Conservation (phyloP, 2,113 vertebrate genomes). For the Marmota monax region DNA sequence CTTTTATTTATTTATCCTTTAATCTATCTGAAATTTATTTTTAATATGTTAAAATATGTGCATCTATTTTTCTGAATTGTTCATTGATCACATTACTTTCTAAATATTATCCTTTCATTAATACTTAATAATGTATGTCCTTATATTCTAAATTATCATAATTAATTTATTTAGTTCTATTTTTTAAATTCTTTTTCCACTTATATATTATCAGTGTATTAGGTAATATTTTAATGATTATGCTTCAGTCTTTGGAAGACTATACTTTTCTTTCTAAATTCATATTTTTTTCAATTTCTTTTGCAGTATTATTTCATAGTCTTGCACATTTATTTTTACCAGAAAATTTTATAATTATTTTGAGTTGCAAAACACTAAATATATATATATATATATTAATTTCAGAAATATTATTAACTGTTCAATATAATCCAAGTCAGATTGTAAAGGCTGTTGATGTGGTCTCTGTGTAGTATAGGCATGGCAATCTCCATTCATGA, state of each 20-base stretch:
- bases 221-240: not conserved
- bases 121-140: not conserved
- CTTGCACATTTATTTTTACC: constrained; percentile 23
- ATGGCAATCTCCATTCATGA: not conserved
- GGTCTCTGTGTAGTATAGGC: not conserved
- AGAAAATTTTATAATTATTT: constrained; percentile 39
- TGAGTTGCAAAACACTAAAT: not conserved
- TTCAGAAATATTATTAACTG: not conserved
- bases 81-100: not conserved
- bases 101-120: not conserved
- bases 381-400: not conserved
- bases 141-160: not conserved
- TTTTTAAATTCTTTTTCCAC: not conserved
- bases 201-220: not conserved
- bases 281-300: not conserved
- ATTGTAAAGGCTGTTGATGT: not conserved
- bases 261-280: not conserved
- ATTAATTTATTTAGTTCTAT: not conserved
- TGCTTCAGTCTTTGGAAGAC: not conserved
- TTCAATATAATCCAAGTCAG: not conserved
- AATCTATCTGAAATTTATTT: not conserved
- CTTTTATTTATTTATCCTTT: not conserved
- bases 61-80: not conserved
- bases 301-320: not conserved
- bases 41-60: not conserved